Evolutionary conservation across 2,888 invertebrate genomes (phyloP), one percentile per base, ranked within the genome.

Genomic region (Portevinia maculata): DNA sequence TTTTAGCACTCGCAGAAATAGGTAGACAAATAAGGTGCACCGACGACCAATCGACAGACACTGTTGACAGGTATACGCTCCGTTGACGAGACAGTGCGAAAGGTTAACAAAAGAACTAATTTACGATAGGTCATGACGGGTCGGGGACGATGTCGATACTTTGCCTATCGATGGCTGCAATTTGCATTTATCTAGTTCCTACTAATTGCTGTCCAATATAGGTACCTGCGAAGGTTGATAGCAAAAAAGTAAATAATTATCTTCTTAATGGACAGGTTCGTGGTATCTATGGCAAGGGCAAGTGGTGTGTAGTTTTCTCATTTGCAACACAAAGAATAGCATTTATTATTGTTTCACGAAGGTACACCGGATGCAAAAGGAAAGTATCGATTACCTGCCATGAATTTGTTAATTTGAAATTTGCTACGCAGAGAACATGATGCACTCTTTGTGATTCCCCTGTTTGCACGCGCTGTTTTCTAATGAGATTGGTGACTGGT

Each of bases 161-260:
- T 24, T 24, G 24, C 24, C 24, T 24, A 71, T 64, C 73, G 52
- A 37, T 50, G 55, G 48, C 64, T 59, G 71, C 65, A 60, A 76
- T 83, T 83, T 76, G 78, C 78, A 73, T 76, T 67, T 67, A 75
- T 76, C 59, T 73, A 71, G 65, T 83, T 78, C 78, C 73, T 78
- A 41, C 55, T 78, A 83, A 83, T 83, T 78, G 62, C 71, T 67
- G 62, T 73, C 37, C 83, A 62, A 83, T 83, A 78, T 37, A 50
- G 8, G 17, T 19, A 11, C 4, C 17, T 52, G 24, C 37, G 71
- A 70, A 76, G 75, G 64, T 39, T 65, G 48, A 39, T n/a, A 39
- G 62, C 57, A 74, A 79, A 74, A n/a, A 79, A 74, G 37, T 48
- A 74, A 69, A 64, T 67, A 83, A 78, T 71, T 71, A 73, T 28